Base-by-base conservation (phyloP, 2,797 vertebrate genomes). In the Typhlichthys subterraneus region DNA sequence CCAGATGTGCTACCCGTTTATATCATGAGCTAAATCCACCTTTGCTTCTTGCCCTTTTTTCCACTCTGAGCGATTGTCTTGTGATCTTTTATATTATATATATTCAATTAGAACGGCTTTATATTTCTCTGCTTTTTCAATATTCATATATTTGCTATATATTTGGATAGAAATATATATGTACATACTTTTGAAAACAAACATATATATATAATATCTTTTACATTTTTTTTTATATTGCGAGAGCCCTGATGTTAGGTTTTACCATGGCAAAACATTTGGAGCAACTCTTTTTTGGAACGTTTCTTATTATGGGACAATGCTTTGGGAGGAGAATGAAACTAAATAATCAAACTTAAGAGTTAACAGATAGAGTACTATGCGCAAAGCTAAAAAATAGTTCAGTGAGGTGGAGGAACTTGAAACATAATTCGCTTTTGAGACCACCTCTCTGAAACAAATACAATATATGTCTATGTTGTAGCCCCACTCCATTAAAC, bases 121-220 rank as follows among this genome's bases (percentile, higher is more conserved):
- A 92, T 91, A 91, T 88, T 87, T 88, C 85, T 91, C 88, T 92
- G 86, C 88, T 91, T 87, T 88, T 87, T 90, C 85, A 91, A 89
- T 92, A 92, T 82, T 88, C 88, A 92, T 93, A 93, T 92, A 92
- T 92, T 91, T 87, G 87, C 80, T 93, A 92, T 92, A 93, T 92
- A 92, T 93, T 92, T 93, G 87, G 88, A 92, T 93, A 94, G 89
- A 94, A 93, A 93, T 94, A 93, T 94, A 93, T 92, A 92, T 92
- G 83, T 92, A 91, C 89, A 93, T 90, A 92, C 86, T 88, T 92
- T 92, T 92, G 85, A 91, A 88, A 91, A 92, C 88, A 92, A 92
- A 93, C 89, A 93, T 93, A 93, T 91, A 88, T 88, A 81, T 91
- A 88, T 88, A 81, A 78, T 91, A 91, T 88, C 79, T 88, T 88